Evolutionary conservation across 2,797 vertebrate genomes (phyloP).

Genomic region (Florisuga fusca): DNA sequence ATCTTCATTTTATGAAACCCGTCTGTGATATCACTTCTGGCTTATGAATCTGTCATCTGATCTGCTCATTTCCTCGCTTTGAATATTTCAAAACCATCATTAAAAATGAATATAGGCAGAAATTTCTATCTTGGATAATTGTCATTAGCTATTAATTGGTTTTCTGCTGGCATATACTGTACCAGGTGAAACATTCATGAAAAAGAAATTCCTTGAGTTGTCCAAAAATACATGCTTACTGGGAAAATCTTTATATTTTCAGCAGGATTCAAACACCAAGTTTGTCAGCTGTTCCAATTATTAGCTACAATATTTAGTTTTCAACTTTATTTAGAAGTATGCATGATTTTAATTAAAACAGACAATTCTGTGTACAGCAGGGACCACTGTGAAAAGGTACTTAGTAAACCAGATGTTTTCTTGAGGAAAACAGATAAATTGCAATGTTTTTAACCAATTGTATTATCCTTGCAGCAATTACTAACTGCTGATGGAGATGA

Average conservation of each 20-base stretch:
- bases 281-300: neutral
- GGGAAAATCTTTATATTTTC: neutral
- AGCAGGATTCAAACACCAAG: neutral
- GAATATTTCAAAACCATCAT: slow-evolving; percentile 65
- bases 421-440: neutral
- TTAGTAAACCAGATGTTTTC: neutral
- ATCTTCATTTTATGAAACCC: slow-evolving; percentile 43
- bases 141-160: slow-evolving; percentile 39
- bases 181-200: neutral
- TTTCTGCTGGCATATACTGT: neutral
- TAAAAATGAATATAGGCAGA: slow-evolving; percentile 56
- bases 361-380: neutral
- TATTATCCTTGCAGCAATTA: neutral
- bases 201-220: neutral
- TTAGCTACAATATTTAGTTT: neutral
- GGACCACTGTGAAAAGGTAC: neutral
- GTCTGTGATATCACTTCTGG: neutral
- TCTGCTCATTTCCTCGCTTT: slow-evolving; percentile 58
- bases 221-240: neutral
- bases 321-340: neutral
- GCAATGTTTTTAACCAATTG: neutral
- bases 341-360: neutral
- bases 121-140: slow-evolving; percentile 50
- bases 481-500: neutral
- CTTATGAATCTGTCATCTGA: slow-evolving; percentile 30